Evolutionary conservation across 2,888 invertebrate genomes (phyloP).

Genomic region (Cabera pusaria): DNA sequence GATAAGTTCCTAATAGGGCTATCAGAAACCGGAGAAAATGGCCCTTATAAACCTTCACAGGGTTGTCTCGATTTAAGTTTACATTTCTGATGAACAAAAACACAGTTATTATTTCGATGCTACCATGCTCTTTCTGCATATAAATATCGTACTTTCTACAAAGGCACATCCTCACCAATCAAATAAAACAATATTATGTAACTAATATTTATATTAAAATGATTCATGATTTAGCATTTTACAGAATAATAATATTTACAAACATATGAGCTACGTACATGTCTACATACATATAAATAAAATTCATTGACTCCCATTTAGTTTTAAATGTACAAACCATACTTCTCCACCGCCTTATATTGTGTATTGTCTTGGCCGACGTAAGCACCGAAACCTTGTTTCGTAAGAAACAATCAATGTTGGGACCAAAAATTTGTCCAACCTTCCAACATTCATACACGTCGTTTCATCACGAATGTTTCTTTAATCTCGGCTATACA

Average conservation of each 20-base stretch:
- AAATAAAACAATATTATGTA: constrained; percentile 78
- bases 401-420: no score
- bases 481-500: no score
- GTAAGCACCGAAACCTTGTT: constrained; percentile 46
- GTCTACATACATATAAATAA: constrained; percentile 81
- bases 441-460: no score
- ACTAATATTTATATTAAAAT: constrained; percentile 81
- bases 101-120: no score
- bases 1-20: no score
- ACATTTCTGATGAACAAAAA: no score
- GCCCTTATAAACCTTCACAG: no score
- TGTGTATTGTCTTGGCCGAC: constrained; percentile 52
- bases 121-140: no score
- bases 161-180: constrained; percentile 1
- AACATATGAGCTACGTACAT: constrained; percentile 76
- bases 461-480: no score
- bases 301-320: constrained; percentile 79
- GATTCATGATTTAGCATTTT: constrained; percentile 82
- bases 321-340: constrained; percentile 73
- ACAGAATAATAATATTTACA: constrained; percentile 81
- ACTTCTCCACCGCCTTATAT: constrained; percentile 51
- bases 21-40: no score
- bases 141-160: background rate
- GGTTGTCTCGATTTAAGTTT: no score
- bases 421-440: no score